Conservation (phyloP, 2,797 vertebrate genomes). For the Momotus momota region DNA sequence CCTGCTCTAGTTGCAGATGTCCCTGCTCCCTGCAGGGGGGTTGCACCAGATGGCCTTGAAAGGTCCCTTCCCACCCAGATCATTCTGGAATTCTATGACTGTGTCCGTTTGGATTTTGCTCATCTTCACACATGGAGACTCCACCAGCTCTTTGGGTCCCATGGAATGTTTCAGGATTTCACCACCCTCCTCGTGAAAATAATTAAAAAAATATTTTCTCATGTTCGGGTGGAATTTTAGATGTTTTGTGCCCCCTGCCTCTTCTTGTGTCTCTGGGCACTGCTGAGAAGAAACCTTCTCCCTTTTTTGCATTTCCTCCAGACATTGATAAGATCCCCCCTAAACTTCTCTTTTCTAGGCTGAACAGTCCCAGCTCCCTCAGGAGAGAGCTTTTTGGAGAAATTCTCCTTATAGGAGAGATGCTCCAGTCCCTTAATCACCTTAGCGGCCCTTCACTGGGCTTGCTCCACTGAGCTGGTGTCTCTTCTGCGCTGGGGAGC, state of each 20-base stretch:
- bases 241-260: rapidly evolving
- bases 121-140: not conserved
- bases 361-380: not conserved
- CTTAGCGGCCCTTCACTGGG: not conserved
- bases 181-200: no score
- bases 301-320: not conserved
- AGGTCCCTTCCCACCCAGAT: no score
- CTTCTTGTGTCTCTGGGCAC: not conserved
- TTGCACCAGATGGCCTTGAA: no score
- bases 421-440: not conserved
- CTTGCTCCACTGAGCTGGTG: rapidly evolving
- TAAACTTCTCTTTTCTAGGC: not conserved
- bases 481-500: not conserved
- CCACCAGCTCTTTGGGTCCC: no score
- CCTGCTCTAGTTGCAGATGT: no score
- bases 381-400: not conserved
- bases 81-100: no score
- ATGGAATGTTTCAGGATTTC: no score
- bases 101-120: not conserved
- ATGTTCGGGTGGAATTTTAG: not conserved
- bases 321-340: not conserved
- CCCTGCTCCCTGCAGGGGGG: no score
- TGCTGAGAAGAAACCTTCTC: not conserved
- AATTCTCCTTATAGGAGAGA: not conserved
- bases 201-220: not conserved